phyloP scores from a whole-genome alignment of 2,888 invertebrate species.

The Aricia artaxerxes region DNA sequence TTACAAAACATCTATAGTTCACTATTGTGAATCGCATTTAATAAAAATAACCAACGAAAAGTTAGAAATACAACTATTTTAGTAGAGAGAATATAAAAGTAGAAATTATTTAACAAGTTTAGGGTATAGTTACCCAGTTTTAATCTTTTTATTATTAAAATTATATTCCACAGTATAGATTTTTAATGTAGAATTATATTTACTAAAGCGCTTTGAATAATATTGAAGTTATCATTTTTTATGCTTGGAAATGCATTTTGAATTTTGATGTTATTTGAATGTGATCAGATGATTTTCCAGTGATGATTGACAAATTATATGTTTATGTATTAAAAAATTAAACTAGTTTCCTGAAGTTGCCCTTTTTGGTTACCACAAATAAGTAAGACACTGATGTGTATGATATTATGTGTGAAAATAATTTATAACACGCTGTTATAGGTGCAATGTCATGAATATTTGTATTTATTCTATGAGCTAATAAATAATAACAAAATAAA shows the following conservation, averaged over 20 bases:
- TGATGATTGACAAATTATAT: neutral
- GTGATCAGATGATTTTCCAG: neutral
- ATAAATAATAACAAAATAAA: constrained; percentile 15
- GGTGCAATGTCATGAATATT: constrained; percentile 14
- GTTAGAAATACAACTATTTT: neutral
- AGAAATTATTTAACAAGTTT: neutral
- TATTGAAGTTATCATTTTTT: neutral
- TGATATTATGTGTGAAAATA: constrained; percentile 1
- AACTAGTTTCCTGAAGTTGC: neutral
- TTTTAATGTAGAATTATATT: neutral
- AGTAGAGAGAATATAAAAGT: neutral
- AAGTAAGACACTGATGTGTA: neutral
- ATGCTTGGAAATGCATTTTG: neutral
- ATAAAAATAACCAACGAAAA: neutral
- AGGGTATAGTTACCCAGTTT: neutral
- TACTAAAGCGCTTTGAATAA: neutral
- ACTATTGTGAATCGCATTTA: constrained; percentile 5
- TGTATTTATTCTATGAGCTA: constrained; percentile 23
- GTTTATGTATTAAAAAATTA: neutral
- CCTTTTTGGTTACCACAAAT: neutral
- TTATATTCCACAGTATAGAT: neutral
- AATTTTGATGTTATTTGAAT: neutral
- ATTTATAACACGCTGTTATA: constrained; percentile 1
- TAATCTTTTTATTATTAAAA: neutral
- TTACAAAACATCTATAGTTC: neutral